A percentile compares a stretch with the other conserved stretches of the same genome.
Evolutionary conservation across 2,113 vertebrate genomes (phyloP).

Genomic region (Podarcis muralis): DNA sequence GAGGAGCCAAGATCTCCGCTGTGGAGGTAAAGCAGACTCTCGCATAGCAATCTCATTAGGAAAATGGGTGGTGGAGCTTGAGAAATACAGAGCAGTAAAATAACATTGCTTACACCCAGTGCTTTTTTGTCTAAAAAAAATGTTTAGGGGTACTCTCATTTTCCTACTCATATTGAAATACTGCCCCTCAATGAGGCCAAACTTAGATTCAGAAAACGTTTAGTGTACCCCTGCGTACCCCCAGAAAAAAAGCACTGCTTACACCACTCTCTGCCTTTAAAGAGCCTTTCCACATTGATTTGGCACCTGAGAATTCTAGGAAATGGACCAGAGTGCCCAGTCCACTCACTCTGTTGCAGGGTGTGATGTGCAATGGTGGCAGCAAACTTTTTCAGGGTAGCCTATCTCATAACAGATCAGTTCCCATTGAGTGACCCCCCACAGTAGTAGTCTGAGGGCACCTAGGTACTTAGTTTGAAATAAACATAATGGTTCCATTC

Average conservation of each 20-base stretch:
- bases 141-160: no score
- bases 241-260: neutral
- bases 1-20: conserved; percentile 80
- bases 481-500: neutral
- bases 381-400: neutral
- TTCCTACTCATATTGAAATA: no score
- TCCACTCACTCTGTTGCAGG: neutral
- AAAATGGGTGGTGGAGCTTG: neutral
- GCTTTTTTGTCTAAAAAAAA: no score
- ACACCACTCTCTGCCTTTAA: neutral
- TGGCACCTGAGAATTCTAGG: neutral
- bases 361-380: neutral
- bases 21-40: conserved; percentile 72
- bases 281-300: neutral
- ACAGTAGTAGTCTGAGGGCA: neutral
- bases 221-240: no score
- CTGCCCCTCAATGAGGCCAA: no score
- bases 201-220: no score
- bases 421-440: no score
- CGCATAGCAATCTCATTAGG: neutral
- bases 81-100: neutral
- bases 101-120: neutral
- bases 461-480: neutral
- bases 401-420: neutral
- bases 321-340: neutral